phyloP scores from a whole-genome alignment of 1,140 invertebrate genomes.

The Aleiodes sp. region DNA sequence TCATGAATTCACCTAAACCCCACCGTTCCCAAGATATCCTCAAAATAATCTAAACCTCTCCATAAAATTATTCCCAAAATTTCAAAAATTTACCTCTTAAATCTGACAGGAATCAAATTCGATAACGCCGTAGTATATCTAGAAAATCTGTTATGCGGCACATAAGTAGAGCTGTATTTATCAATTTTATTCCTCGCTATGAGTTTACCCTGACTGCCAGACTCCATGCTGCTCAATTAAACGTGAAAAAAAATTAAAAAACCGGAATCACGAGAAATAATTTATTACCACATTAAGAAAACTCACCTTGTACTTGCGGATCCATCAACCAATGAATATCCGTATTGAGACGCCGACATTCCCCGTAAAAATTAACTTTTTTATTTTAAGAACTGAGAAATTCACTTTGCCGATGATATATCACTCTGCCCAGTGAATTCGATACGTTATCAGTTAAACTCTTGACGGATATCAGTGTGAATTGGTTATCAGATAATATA shows the following conservation, averaged over 20 bases:
- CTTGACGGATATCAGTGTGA: conserved; percentile 29
- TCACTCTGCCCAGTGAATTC: conserved; percentile 6
- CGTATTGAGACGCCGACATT: neutral
- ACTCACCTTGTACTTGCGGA: neutral
- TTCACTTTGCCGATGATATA: neutral
- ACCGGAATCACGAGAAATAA: neutral
- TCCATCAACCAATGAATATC: neutral
- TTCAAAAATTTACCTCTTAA: conserved; percentile 45
- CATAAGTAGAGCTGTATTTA: conserved; percentile 44
- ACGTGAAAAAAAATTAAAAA: neutral
- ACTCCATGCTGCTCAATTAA: conserved; percentile 29
- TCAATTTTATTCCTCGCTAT: conserved; percentile 29
- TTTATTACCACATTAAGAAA: neutral
- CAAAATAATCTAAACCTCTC: too few species aligned
- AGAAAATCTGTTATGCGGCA: conserved; percentile 45
- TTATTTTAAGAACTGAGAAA: too few species aligned
- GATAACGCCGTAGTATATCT: conserved; percentile 43
- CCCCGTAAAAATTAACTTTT: neutral
- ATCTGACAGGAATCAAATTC: conserved; percentile 40
- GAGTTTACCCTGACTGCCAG: conserved; percentile 28
- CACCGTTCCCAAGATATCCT: too few species aligned
- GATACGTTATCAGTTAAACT: conserved; percentile 35
- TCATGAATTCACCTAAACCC: too few species aligned
- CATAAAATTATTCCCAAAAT: too few species aligned
- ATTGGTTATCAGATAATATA: conserved; percentile 36